Evolutionary conservation across 2,888 invertebrate species (phyloP).

Genomic region (Agonopterix arenella): DNA sequence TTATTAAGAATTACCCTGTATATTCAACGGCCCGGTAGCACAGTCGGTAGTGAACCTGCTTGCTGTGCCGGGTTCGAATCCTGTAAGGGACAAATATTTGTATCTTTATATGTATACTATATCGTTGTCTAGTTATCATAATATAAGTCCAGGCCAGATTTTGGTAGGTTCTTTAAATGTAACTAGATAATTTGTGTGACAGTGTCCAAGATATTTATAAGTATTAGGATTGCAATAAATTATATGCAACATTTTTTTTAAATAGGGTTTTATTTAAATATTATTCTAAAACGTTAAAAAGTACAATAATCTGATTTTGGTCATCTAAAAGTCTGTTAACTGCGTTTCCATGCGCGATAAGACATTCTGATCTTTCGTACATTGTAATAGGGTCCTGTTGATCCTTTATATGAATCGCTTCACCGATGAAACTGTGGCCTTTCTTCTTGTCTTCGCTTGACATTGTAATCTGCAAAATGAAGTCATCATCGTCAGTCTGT

Average conservation of each 20-base stretch:
- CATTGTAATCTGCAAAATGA: constrained; percentile 21
- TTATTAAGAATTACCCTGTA: no score
- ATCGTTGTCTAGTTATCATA: no score
- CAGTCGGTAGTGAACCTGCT: no score
- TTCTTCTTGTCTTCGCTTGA: constrained; percentile 23
- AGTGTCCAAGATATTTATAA: no score
- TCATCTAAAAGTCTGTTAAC: constrained; percentile 20
- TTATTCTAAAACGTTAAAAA: constrained; percentile 23
- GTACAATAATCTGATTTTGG: constrained; percentile 19
- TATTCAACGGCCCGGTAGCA: no score
- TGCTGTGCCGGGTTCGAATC: no score
- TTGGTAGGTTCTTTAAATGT: no score
- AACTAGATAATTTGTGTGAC: no score
- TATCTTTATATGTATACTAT: no score
- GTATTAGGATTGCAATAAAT: no score
- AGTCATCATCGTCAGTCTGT: not conserved
- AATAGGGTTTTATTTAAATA: constrained; percentile 4
- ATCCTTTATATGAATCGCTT: constrained; percentile 27
- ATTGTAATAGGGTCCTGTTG: constrained; percentile 23
- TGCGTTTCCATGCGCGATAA: constrained; percentile 22
- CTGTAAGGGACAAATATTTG: no score
- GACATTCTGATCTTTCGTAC: constrained; percentile 23
- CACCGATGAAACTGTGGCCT: constrained; percentile 31
- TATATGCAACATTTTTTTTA: not conserved
- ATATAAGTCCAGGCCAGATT: no score